These are phyloP conservation scores for Napeogenes inachia DNA, from an alignment of 2,888 invertebrate genomes.

Conservation along the genomic window DNA sequence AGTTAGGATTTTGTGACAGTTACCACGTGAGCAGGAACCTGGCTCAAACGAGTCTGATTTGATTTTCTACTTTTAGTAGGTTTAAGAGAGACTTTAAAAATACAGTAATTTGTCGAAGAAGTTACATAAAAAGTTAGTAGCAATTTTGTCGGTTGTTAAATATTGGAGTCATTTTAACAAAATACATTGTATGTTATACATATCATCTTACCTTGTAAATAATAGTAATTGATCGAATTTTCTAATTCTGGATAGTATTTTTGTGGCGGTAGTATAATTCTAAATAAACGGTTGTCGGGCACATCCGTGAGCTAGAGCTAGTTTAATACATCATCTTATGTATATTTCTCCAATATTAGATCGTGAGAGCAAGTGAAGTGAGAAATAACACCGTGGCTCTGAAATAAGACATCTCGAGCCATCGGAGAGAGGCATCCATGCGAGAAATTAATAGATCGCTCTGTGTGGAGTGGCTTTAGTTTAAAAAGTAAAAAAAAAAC, in stretches of 20 bases:
- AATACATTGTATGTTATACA: no score
- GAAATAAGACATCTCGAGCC: constrained; percentile 11
- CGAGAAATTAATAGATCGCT: constrained; percentile 13
- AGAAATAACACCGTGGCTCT: constrained; percentile 10
- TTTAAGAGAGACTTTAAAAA: background rate
- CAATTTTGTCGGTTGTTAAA: no score
- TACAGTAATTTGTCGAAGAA: no score
- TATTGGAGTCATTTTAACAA: no score
- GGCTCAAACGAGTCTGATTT: background rate
- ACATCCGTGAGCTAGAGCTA: no score
- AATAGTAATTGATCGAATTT: no score
- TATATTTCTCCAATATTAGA: constrained; percentile 1
- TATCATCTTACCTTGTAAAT: no score
- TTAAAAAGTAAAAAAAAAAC: background rate
- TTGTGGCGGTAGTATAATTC: no score
- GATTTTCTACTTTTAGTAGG: background rate
- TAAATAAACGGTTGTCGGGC: no score
- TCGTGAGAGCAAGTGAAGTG: constrained; percentile 12
- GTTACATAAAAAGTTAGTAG: no score
- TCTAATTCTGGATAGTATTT: no score
- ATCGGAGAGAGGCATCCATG: background rate
- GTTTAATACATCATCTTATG: background rate
- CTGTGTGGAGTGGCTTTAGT: background rate
- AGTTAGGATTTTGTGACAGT: background rate
- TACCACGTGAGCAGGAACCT: background rate